Evolutionary conservation across 2,797 vertebrate genomes (phyloP).

Genomic region (Malacoctenus gilli): DNA sequence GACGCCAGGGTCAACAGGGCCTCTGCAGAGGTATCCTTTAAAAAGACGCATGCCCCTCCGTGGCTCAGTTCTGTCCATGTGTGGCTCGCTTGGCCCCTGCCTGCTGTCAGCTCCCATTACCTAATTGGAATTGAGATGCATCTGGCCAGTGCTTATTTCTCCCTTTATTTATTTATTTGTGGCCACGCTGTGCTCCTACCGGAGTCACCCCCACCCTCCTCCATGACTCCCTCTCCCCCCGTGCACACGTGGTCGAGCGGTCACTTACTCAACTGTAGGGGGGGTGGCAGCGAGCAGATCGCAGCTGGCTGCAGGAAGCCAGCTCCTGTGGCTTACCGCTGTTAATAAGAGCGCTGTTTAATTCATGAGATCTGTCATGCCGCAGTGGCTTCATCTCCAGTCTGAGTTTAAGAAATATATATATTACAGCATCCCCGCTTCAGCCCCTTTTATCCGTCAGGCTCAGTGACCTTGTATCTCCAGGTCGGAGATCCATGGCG

Average conservation of each 20-base stretch:
- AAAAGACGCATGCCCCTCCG: constrained; percentile 40
- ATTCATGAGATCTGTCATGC: constrained; percentile 75
- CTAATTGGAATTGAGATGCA: constrained; percentile 84
- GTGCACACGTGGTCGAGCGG: constrained; percentile 59
- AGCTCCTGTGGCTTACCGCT: constrained; percentile 42
- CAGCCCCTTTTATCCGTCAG: constrained; percentile 49
- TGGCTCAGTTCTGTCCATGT: constrained; percentile 56
- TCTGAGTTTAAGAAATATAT: constrained; percentile 13
- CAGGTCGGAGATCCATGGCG: constrained; percentile 24
- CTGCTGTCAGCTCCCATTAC: constrained; percentile 82
- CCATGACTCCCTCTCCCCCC: constrained; percentile 13
- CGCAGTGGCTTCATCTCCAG: constrained; percentile 61
- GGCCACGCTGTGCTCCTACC: constrained; percentile 65
- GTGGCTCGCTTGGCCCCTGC: constrained; percentile 53
- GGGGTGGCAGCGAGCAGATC: constrained; percentile 38
- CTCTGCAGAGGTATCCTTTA: constrained; percentile 7
- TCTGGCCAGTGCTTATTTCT: constrained; percentile 72
- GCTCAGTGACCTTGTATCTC: constrained; percentile 44
- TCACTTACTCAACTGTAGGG: constrained; percentile 18
- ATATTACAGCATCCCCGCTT: constrained; percentile 44
- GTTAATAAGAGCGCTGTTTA: constrained; percentile 74
- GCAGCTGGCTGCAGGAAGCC: constrained; percentile 44
- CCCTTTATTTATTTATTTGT: constrained; percentile 7
- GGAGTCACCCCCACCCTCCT: constrained; percentile 19
- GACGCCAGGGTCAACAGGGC: too few species aligned